phyloP scores from a whole-genome alignment of 2,888 invertebrate species.

The Cheilosia variabilis region DNA sequence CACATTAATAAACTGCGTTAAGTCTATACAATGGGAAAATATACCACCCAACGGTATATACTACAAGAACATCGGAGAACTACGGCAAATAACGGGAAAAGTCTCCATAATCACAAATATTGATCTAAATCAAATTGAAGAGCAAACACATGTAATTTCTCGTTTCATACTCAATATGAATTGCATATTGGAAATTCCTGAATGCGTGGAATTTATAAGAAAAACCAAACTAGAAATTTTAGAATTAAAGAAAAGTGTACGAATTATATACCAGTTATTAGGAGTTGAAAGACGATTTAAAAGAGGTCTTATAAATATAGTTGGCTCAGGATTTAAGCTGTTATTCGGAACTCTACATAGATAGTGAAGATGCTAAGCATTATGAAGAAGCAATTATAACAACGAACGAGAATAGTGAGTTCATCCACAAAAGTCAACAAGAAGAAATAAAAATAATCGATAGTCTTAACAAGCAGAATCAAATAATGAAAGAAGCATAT shows the following conservation, averaged over 20 bases:
- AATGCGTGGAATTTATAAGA: conserved; percentile 20
- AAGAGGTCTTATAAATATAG: conserved; percentile 11
- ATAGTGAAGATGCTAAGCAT: conserved; percentile 19
- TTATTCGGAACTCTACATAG: conserved; percentile 21
- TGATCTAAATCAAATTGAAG: background rate
- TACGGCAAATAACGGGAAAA: background rate
- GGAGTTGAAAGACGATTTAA: conserved; percentile 11
- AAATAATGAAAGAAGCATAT: conserved; percentile 15
- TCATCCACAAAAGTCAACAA: conserved; percentile 22
- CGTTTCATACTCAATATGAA: background rate
- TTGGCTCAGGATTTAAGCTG: conserved; percentile 14
- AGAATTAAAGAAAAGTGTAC: too few species aligned
- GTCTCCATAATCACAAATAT: conserved; percentile 21
- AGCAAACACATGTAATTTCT: background rate
- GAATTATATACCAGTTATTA: conserved; percentile 3
- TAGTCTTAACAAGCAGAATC: conserved; percentile 20
- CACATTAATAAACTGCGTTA: background rate
- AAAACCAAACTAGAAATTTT: conserved; percentile 1
- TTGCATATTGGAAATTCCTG: conserved; percentile 15
- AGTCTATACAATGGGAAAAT: conserved; percentile 1
- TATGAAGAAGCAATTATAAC: conserved; percentile 23
- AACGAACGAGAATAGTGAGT: conserved; percentile 23
- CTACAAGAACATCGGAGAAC: background rate
- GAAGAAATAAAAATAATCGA: conserved; percentile 34
- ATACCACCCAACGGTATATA: conserved; percentile 18